These are phyloP conservation scores for Procavia capensis DNA, from an alignment of 2,113 vertebrate genomes.

Conservation along the genomic window DNA sequence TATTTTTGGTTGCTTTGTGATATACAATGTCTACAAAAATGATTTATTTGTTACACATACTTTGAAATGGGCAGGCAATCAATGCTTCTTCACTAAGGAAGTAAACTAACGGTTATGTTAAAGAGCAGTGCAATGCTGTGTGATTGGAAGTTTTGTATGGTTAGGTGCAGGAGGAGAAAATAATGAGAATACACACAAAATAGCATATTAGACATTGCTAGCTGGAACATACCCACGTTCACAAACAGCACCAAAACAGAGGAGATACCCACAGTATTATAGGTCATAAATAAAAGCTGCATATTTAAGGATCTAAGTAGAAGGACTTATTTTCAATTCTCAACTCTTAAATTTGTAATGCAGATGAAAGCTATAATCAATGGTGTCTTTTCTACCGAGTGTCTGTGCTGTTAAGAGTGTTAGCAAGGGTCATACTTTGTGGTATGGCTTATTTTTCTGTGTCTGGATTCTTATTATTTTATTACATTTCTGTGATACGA, in stretches of 20 bases:
- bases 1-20: slow-evolving; percentile 58
- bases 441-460: neutral
- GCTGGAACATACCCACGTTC: neutral
- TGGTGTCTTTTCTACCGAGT: neutral
- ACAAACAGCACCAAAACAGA: neutral
- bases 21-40: neutral
- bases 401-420: neutral
- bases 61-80: neutral
- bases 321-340: neutral
- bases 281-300: neutral
- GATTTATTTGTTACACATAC: neutral
- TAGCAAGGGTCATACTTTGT: neutral
- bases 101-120: neutral
- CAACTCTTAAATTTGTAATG: neutral
- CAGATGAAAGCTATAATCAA: neutral
- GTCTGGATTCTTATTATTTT: neutral
- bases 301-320: neutral
- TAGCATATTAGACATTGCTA: neutral
- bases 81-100: neutral
- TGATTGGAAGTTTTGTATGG: neutral
- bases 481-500: slow-evolving; percentile 18
- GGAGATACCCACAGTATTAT: rapidly evolving
- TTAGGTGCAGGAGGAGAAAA: neutral
- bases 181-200: neutral
- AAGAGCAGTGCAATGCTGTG: neutral